These are phyloP conservation scores for Melieria crassipennis DNA, from an alignment of 2,888 invertebrate genomes.

Conservation along the genomic window DNA sequence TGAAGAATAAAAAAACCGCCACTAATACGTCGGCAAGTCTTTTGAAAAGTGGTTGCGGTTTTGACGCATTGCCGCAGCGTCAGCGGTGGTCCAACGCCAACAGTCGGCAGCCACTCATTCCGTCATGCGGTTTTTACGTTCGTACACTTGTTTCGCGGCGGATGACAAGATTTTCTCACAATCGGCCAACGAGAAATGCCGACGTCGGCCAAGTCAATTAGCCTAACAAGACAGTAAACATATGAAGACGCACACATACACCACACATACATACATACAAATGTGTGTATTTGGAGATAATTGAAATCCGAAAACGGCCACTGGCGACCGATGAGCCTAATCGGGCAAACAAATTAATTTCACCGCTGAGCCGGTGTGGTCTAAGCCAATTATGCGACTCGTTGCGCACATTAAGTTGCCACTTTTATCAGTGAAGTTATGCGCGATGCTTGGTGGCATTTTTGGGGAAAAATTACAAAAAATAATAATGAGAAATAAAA, in stretches of 20 bases:
- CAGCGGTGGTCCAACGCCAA: too few species aligned
- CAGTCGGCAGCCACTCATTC: too few species aligned
- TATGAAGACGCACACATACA: not conserved
- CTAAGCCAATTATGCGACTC: constrained; percentile 10
- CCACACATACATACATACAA: not conserved
- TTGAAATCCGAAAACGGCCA: not conserved
- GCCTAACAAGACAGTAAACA: constrained; percentile 23
- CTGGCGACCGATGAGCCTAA: not conserved
- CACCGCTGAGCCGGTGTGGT: constrained; percentile 22
- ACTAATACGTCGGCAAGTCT: too few species aligned
- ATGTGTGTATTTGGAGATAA: not conserved
- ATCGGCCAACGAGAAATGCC: constrained; percentile 14
- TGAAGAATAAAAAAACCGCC: too few species aligned
- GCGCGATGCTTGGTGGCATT: too few species aligned
- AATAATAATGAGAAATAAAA: too few species aligned
- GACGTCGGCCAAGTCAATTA: constrained; percentile 22
- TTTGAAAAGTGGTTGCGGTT: too few species aligned
- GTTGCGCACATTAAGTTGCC: constrained; percentile 19
- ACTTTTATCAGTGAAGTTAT: constrained; percentile 5
- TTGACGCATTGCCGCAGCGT: too few species aligned
- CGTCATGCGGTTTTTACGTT: too few species aligned
- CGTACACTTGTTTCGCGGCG: too few species aligned
- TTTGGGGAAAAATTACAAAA: too few species aligned
- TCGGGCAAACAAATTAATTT: constrained; percentile 26
- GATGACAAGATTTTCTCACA: not conserved